Percentiles rank a stretch among this genome's conserved stretches.
These are phyloP conservation scores for Amblyopsis rosae DNA, from an alignment of 2,113 vertebrate genomes.

Conservation along the genomic window DNA sequence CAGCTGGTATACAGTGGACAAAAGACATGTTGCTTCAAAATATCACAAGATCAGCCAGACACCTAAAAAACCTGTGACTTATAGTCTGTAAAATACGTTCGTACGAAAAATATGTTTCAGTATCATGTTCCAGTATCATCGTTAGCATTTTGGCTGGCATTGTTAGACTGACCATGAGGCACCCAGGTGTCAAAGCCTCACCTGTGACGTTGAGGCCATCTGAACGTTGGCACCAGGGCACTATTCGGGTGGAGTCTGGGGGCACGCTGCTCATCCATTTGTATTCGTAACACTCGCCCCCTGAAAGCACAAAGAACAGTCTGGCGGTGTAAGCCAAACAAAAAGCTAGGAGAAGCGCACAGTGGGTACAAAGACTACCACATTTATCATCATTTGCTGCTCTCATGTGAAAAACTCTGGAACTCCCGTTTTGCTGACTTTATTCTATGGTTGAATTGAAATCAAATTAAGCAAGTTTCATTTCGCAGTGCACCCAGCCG, in stretches of 20 bases:
- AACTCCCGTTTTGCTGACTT: not conserved
- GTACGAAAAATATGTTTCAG: too few species aligned
- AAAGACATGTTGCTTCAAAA: too few species aligned
- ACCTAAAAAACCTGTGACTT: too few species aligned
- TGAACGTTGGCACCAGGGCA: slow-evolving; percentile 93
- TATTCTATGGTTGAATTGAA: too few species aligned
- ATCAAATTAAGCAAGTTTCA: too few species aligned
- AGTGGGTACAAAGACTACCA: slow-evolving; percentile 6
- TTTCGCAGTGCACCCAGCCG: too few species aligned
- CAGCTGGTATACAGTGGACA: too few species aligned
- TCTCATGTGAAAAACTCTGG: not conserved
- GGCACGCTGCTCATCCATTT: slow-evolving; percentile 86
- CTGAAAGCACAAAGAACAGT: slow-evolving; percentile 65
- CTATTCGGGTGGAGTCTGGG: slow-evolving; percentile 79
- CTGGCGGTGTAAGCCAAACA: not conserved
- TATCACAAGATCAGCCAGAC: too few species aligned
- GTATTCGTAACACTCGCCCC: slow-evolving; percentile 92
- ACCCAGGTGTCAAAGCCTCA: slow-evolving; percentile 49
- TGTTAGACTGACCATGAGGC: too few species aligned
- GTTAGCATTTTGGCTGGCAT: too few species aligned
- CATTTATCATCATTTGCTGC: slow-evolving; percentile 19
- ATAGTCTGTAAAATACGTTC: too few species aligned
- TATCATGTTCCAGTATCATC: too few species aligned
- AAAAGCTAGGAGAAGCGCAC: not conserved
- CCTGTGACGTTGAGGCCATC: slow-evolving; percentile 96